Conservation (phyloP, 2,797 vertebrate genomes). For the Danionella dracula region DNA sequence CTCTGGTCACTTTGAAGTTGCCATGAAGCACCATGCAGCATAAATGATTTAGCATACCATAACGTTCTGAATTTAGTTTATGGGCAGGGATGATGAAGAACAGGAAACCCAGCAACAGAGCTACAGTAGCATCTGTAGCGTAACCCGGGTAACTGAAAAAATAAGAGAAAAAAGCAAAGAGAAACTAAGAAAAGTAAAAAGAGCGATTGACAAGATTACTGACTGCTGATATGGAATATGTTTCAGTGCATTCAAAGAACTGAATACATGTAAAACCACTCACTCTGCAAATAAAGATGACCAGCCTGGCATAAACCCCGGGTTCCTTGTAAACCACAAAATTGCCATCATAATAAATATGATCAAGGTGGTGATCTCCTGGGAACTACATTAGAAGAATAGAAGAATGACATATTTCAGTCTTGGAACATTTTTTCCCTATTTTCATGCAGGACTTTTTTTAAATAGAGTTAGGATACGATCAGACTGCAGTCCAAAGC, state of each 20-base stretch:
- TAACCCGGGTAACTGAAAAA: constrained; percentile 66
- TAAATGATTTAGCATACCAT: constrained; percentile 54
- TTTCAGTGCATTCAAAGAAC: background rate
- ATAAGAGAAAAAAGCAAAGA: background rate
- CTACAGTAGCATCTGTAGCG: constrained; percentile 83
- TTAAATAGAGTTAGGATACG: too few species aligned
- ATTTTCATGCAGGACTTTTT: too few species aligned
- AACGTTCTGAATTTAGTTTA: constrained; percentile 56
- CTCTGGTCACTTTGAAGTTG: too few species aligned
- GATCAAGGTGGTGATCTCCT: constrained; percentile 79
- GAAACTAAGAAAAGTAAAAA: background rate
- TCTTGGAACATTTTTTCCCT: too few species aligned
- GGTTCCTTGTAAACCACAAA: constrained; percentile 84
- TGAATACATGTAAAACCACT: constrained; percentile 52
- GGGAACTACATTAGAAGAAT: constrained; percentile 61
- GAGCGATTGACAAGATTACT: background rate
- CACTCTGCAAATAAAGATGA: constrained; percentile 77
- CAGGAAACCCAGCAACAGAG: constrained; percentile 79
- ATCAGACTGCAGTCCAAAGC: too few species aligned
- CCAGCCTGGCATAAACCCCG: constrained; percentile 90
- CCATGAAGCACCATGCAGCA: background rate
- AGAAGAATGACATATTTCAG: background rate
- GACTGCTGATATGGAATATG: background rate
- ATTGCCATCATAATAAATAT: constrained; percentile 82
- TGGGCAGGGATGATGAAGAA: constrained; percentile 84